Evolutionary conservation across 30 jellyfish, hydroid and myxozoan species (phyloP), one percentile per base, ranked within the genome.

Genomic region (Rhopilema esculentum): DNA sequence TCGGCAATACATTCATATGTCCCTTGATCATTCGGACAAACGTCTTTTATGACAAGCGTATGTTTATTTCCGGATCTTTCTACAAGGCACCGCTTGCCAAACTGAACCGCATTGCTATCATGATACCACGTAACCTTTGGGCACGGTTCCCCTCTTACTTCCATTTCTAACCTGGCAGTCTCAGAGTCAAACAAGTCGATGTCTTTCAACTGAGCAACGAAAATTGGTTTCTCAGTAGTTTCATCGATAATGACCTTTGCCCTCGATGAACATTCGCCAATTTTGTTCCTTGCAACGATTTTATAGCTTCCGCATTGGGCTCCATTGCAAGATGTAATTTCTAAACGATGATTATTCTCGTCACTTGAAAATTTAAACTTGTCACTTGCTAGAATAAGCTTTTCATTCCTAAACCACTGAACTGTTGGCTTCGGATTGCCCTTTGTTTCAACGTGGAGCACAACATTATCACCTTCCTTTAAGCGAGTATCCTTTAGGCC

Each of bases 91-190:
- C 94, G 75, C 50, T 75, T 85, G 69, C 88, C 74, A 66, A 85
- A 76, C 24, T 76, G 83, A 27, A 93, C 40, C 77, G 61, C 93
- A 25, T 26, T 88, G 40, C 92, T 91, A 73, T 96, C 93, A 31
- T 91, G 96, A 22, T 40, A 76, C 99, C 99, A 96, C 8, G 93
- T 82, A 18, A 96, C 51, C 20, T 66, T 89, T n/a, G 99, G 99
- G 27, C 67, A 32, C 30, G 99, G 99, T 28, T 79, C 79, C 15
- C 99, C 99, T 12, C 26, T 70, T 1, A 88, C 84, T 16, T 73
- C 84, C 19, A 90, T 97, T 12, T 80, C 87, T 70, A 96, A 63
- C 21, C 72, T 71, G 26, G 84, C 87, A 4, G 95, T 67, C 16
- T 88, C 93, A 6, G 97, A 88, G 24, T 77, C 92, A 28, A 29